phyloP scores from a whole-genome alignment of 2,113 vertebrate species.

The Caretta caretta region DNA sequence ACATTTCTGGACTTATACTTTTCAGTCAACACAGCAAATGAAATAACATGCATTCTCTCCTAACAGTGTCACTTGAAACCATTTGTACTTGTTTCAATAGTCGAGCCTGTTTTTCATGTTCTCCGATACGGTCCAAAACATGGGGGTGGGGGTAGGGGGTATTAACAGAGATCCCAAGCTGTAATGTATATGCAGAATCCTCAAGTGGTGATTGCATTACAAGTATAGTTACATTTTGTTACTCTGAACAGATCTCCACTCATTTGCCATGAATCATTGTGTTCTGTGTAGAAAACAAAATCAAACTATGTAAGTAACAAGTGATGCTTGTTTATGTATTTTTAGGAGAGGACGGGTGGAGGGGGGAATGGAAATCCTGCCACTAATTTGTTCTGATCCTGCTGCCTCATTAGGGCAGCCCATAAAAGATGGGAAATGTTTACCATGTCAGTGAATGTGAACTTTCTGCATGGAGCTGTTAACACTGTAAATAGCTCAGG shows the following conservation, averaged over 20 bases:
- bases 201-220: background rate
- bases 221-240: constrained; percentile 21
- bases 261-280: background rate
- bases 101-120: constrained; percentile 48
- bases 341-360: background rate
- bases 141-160: background rate
- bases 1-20: constrained; percentile 70
- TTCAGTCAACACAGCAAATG: constrained; percentile 66
- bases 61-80: constrained; percentile 60
- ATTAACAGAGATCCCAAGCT: constrained; percentile 1
- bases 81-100: constrained; percentile 56
- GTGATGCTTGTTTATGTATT: constrained; percentile 18
- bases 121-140: constrained; percentile 46
- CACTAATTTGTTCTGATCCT: constrained; percentile 75
- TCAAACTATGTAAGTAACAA: background rate
- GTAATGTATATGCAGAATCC: constrained; percentile 3
- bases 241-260: constrained; percentile 20
- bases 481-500: constrained; percentile 62
- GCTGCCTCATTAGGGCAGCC: constrained; percentile 68
- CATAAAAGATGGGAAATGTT: constrained; percentile 39
- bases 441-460: constrained; percentile 35
- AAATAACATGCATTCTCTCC: constrained; percentile 61
- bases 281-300: background rate
- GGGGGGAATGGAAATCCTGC: constrained; percentile 44
- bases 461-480: constrained; percentile 61